Evolutionary conservation across 2,113 vertebrate species (phyloP), one percentile per base, ranked within the genome.

Genomic region (Sigmodon hispidus): DNA sequence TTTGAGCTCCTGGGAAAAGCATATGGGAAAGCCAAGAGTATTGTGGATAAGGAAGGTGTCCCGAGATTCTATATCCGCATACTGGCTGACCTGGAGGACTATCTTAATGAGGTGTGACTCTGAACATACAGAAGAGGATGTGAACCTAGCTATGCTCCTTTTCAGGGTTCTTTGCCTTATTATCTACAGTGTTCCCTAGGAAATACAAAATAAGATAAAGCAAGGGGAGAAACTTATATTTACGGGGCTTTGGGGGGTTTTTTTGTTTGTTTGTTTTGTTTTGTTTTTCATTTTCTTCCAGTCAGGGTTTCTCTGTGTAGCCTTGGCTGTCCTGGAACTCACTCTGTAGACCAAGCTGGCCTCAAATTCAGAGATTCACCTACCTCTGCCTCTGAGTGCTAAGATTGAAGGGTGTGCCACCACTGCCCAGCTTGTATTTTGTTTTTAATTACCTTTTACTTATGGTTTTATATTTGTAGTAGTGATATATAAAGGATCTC

Each of bases 1-100:
- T 99, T 99, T 97, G 99, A 99, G 97, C 98, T 99, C 97, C 95
- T 99, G 45, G 99, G 99, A 95, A 99, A 99, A 97, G 99, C 99
- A 0, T 99, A 99, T 93, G 97, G 99, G 76, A 99, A 99, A 97
- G 99, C 99, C 96, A 99, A 99, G 97, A 99, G 98, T 76, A 99
- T 99, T 40, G 99, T 99, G 95, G 99, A 99, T 98, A 99, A 99
- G 97, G 99, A 99, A 87, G 99, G 99, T 0, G 99, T 99, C 26
- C 99, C 99, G 0, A 94, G 98, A 19, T 99, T 99, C 95, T 99
- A 99, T 88, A 98, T 99, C 52, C 99, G 99, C 15, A 98, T 99
- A 22, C 97, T 99, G 50, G 99, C 99, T 13, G 99, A 99, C 97
- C 94, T 99, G 72, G 99, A 99, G 96, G 99, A 99, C 92, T 99